Evolutionary conservation across 2,888 invertebrate genomes (phyloP).

Genomic region (Tinea trinotella): DNA sequence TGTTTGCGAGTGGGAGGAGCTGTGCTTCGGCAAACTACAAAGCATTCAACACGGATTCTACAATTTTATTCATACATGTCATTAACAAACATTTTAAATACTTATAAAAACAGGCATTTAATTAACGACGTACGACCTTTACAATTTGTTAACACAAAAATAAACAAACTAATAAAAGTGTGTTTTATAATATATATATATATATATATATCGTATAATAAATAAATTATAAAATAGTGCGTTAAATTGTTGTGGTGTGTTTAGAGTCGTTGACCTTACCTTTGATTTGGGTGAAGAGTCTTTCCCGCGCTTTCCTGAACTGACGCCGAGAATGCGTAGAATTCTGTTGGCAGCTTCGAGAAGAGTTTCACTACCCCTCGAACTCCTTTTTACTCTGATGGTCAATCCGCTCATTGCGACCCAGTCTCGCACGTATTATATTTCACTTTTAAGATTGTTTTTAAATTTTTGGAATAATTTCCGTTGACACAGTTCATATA

Average conservation of each 20-base stretch:
- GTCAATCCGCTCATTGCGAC: conserved; percentile 72
- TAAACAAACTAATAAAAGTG: too few relatives aligned
- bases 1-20: conserved; percentile 1
- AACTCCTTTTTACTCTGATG: conserved; percentile 69
- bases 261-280: conserved; percentile 61
- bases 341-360: conserved; percentile 70
- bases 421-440: conserved; percentile 45
- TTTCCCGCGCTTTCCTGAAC: conserved; percentile 70
- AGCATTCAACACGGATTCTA: too few relatives aligned
- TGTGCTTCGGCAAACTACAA: not conserved
- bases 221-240: too few relatives aligned
- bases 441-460: conserved; percentile 48
- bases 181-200: too few relatives aligned
- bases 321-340: conserved; percentile 66
- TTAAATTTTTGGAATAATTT: conserved; percentile 37
- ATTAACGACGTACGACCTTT: too few relatives aligned
- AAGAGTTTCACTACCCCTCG: conserved; percentile 69
- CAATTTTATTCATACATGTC: not conserved
- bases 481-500: conserved; percentile 26
- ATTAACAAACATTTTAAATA: not conserved
- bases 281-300: conserved; percentile 68
- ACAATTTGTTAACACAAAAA: too few relatives aligned
- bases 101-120: too few relatives aligned
- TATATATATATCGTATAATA: too few relatives aligned
- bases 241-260: too few relatives aligned